These are phyloP conservation scores for Apis cerana DNA, from an alignment of 1,140 invertebrate species.

Conservation along the genomic window DNA sequence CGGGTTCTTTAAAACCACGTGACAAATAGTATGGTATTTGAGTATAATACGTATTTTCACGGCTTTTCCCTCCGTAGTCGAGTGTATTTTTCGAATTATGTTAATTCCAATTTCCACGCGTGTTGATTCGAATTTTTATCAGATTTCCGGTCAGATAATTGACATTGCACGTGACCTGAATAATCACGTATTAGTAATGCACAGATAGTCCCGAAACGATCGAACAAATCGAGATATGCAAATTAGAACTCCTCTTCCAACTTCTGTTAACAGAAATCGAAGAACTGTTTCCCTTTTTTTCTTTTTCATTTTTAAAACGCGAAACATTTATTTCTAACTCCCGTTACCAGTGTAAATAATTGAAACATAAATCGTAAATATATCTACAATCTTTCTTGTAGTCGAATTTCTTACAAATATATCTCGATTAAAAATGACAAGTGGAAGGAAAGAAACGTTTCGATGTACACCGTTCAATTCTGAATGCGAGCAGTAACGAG, in stretches of 20 bases:
- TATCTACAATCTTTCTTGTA: too few species aligned
- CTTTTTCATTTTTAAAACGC: too few species aligned
- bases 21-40: not conserved
- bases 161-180: not conserved
- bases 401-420: too few species aligned
- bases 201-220: not conserved
- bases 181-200: too few species aligned
- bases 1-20: not conserved
- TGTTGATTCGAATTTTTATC: not conserved
- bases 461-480: not conserved
- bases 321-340: too few species aligned
- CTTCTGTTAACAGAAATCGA: not conserved
- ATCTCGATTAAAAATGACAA: too few species aligned
- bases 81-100: slow-evolving; percentile 16
- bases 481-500: not conserved
- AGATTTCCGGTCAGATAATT: not conserved
- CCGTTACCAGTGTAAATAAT: too few species aligned
- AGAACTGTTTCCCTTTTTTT: not conserved
- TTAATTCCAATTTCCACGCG: not conserved
- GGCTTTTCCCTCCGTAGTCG: too few species aligned
- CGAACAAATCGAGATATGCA: not conserved
- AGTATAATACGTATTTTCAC: not conserved
- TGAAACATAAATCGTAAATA: too few species aligned
- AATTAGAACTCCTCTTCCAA: not conserved
- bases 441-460: too few species aligned